Conservation (phyloP, 2,113 vertebrate genomes). For the Otolemur garnettii region DNA sequence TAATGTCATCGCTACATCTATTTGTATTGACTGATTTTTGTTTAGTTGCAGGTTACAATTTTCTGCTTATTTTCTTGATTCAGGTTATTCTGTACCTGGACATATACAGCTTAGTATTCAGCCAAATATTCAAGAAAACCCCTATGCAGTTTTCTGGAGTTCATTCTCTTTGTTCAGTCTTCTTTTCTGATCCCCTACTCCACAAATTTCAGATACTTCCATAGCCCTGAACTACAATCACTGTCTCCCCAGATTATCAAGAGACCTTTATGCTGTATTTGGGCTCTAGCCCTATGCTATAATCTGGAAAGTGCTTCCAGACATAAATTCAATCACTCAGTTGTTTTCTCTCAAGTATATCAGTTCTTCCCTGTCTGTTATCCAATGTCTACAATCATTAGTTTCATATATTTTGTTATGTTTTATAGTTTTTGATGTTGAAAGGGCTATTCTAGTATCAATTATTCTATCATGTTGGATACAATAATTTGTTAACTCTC, state of each 20-base stretch:
- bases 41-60: background rate
- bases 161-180: background rate
- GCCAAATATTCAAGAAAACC: background rate
- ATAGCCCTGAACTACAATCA: background rate
- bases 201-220: slow-evolving; percentile 1
- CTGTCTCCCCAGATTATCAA: background rate
- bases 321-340: background rate
- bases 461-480: background rate
- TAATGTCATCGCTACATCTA: background rate
- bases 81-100: background rate
- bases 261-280: background rate
- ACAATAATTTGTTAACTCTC: slow-evolving; percentile 35
- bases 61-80: background rate
- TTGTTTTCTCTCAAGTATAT: background rate
- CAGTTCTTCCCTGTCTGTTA: background rate
- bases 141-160: background rate
- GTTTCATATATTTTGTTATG: background rate
- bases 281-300: background rate
- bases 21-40: slow-evolving; percentile 15
- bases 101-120: background rate
- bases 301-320: background rate
- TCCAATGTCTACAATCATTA: background rate
- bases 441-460: background rate
- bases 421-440: background rate
- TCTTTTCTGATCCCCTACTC: background rate